A percentile compares a stretch with the other conserved stretches of the same genome.
Conservation (phyloP, 1,140 invertebrate genomes). For the Mercenaria mercenaria region DNA sequence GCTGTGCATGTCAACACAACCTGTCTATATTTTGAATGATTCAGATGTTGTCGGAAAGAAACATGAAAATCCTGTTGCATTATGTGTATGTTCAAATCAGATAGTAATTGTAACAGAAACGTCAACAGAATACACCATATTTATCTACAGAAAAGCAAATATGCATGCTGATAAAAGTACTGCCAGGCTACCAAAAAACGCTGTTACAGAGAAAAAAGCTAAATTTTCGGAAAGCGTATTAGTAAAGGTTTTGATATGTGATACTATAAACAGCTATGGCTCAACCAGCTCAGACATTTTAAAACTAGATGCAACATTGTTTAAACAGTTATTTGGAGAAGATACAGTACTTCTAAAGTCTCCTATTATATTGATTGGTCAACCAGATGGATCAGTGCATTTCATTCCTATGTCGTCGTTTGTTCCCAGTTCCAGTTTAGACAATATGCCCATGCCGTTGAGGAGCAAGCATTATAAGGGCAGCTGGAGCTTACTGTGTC, state of each 20-base stretch:
- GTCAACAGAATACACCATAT: neutral
- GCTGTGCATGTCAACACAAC: neutral
- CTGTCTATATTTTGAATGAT: neutral
- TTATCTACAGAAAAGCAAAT: neutral
- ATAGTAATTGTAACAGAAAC: neutral
- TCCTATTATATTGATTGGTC: neutral
- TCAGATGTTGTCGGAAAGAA: neutral
- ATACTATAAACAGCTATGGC: neutral
- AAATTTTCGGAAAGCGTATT: neutral
- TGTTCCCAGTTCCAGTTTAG: neutral
- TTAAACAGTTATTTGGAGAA: slow-evolving; percentile 25
- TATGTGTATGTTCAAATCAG: neutral
- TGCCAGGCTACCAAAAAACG: neutral
- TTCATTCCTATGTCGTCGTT: neutral
- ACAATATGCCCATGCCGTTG: too few species aligned
- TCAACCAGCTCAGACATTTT: neutral
- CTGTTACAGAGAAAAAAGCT: neutral
- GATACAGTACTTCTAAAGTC: neutral
- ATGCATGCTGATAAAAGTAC: neutral
- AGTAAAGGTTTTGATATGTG: slow-evolving; percentile 1
- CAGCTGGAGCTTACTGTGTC: neutral
- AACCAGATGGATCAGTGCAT: neutral
- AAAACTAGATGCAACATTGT: neutral
- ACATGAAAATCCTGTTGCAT: neutral
- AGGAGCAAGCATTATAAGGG: neutral